Evolutionary conservation across 2,797 vertebrate genomes (phyloP).

Genomic region (Periophthalmus magnuspinnatus): DNA sequence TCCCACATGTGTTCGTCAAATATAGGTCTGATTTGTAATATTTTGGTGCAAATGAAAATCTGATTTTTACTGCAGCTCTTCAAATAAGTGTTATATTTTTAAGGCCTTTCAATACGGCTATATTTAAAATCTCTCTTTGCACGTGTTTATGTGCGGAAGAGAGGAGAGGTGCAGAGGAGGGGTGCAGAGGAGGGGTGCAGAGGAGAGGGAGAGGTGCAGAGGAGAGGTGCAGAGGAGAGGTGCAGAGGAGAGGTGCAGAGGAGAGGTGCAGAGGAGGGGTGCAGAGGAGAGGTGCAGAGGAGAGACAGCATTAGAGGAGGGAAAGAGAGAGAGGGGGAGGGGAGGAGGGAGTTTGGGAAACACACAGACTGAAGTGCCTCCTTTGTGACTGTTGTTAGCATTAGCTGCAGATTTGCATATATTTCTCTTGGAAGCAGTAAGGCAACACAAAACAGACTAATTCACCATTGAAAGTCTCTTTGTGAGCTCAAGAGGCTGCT

Average conservation of each 20-base stretch:
- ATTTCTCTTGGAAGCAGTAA: conserved; percentile 82
- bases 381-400: conserved; percentile 81
- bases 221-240: too few relatives aligned
- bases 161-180: background rate
- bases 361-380: conserved; percentile 65
- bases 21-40: too few relatives aligned
- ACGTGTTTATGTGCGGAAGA: background rate
- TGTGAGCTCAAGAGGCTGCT: conserved; percentile 81
- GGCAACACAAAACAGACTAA: conserved; percentile 80
- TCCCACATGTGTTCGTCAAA: too few relatives aligned
- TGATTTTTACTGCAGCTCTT: background rate
- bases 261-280: too few relatives aligned
- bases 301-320: background rate
- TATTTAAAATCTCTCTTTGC: conserved; percentile 1
- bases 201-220: background rate
- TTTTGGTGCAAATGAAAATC: too few relatives aligned
- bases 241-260: too few relatives aligned
- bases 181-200: too few relatives aligned
- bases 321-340: background rate
- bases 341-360: conserved; percentile 43
- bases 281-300: too few relatives aligned
- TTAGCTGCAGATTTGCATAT: conserved; percentile 84
- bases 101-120: background rate
- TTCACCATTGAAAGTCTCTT: conserved; percentile 81
- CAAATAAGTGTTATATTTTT: background rate